Conservation (phyloP, 2,888 invertebrate species). For the Eustalomyia histrio region DNA sequence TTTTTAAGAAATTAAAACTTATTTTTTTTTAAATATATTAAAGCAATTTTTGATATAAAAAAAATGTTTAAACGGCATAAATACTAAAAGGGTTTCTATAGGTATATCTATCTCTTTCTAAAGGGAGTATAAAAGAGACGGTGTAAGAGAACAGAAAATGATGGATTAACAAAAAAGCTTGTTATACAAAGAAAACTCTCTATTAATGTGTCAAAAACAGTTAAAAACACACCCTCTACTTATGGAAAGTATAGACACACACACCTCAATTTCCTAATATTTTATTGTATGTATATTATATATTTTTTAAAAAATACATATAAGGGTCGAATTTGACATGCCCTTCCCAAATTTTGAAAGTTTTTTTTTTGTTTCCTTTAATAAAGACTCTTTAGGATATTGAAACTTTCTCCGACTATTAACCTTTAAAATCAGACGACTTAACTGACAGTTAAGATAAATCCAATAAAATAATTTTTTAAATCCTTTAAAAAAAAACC, state of each 20-base stretch:
- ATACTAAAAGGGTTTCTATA: not conserved
- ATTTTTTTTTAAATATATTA: slow-evolving; percentile 10
- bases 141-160: slow-evolving; percentile 28
- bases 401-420: too few species aligned
- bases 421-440: too few species aligned
- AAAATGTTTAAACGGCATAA: not conserved
- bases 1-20: too few species aligned
- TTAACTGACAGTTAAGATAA: too few species aligned
- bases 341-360: not conserved
- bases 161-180: slow-evolving; percentile 48
- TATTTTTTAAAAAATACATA: slow-evolving; percentile 12
- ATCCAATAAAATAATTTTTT: too few species aligned
- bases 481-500: too few species aligned
- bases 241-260: slow-evolving; percentile 15
- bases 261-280: slow-evolving; percentile 16
- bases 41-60: not conserved
- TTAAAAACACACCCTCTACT: slow-evolving; percentile 60
- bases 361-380: too few species aligned
- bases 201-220: slow-evolving; percentile 64
- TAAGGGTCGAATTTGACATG: not conserved
- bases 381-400: too few species aligned
- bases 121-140: not conserved
- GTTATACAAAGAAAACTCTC: slow-evolving; percentile 39
- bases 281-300: not conserved
- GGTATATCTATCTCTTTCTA: slow-evolving; percentile 26